Evolutionary conservation across 2,888 invertebrate species (phyloP), one percentile per base, ranked within the genome.

Genomic region (Ochlodes sylvanus): DNA sequence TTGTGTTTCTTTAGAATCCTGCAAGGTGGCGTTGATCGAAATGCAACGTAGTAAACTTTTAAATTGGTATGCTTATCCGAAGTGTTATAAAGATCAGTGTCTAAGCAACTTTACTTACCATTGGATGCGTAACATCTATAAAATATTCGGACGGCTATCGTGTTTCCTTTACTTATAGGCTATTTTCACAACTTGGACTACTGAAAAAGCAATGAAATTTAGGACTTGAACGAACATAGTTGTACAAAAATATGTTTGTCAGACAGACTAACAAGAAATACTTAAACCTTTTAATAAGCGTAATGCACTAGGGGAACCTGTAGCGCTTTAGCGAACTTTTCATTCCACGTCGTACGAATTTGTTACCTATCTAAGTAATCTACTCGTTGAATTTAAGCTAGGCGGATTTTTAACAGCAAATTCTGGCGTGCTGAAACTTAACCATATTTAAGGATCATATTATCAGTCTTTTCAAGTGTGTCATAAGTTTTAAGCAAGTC

Each of bases 291-390:
- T 79, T 86, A 83, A 85, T 90, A 92, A 91, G 91, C 91, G 91
- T 92, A 91, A 84, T 81, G 84, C 80, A 84, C 82, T 81, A 79
- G 79, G 79, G 77, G 79, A 77, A 76, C 73, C 70, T 71, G 71
- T 63, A 72, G 92, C 92, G 92, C 91, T 78, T 89, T 87, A 91
- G 91, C 78, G 82, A 92, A 90, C 92, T 92, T 83, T 92, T 90
- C 91, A 93, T 90, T 92, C 89, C 85, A 90, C 90, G 88, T 73
- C 65, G 63, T 62, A 70, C 50, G 54, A 66, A 63, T 58, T 69
- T 56, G n/a, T 27, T 62, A 57, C 63, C 63, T 54, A 70, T 64
- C 61, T 70, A 54, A 67, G 27, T 44, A 60, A 38, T 52, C 47
- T 66, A 57, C 32, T 32, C 41, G 50, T 34, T 65, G 47, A 57